Conservation (phyloP, 2,888 invertebrate species). For the Caenorhabditis sp. region DNA sequence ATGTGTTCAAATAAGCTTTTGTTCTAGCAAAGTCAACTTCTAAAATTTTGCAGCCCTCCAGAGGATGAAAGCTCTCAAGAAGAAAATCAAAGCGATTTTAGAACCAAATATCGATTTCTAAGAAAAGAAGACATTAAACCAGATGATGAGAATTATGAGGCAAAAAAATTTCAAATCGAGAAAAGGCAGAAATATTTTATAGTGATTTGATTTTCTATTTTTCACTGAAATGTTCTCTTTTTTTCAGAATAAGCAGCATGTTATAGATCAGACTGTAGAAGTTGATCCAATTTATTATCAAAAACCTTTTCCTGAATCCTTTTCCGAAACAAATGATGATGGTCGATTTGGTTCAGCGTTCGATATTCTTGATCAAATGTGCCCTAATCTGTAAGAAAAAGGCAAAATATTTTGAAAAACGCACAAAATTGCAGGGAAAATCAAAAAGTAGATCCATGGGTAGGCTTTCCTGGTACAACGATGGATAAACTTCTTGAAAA, state of each 20-base stretch:
- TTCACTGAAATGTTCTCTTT: not conserved
- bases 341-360: not conserved
- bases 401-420: no score
- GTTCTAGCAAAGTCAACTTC: no score
- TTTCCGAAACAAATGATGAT: not conserved
- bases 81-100: not conserved
- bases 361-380: not conserved
- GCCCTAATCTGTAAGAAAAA: not conserved
- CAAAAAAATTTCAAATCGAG: not conserved
- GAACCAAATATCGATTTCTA: not conserved
- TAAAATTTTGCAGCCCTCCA: not conserved
- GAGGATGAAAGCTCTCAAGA: not conserved
- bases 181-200: not conserved
- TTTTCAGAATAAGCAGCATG: not conserved
- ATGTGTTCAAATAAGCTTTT: no score
- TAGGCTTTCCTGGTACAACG: not conserved
- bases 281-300: not conserved
- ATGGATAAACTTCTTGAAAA: not conserved
- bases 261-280: not conserved
- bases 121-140: not conserved
- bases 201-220: not conserved
- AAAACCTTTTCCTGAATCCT: not conserved
- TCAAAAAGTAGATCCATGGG: not conserved
- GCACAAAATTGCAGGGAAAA: no score
- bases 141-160: no score